These are phyloP conservation scores for Oophaga pumilio DNA, from an alignment of 2,113 vertebrate species.

Conservation along the genomic window DNA sequence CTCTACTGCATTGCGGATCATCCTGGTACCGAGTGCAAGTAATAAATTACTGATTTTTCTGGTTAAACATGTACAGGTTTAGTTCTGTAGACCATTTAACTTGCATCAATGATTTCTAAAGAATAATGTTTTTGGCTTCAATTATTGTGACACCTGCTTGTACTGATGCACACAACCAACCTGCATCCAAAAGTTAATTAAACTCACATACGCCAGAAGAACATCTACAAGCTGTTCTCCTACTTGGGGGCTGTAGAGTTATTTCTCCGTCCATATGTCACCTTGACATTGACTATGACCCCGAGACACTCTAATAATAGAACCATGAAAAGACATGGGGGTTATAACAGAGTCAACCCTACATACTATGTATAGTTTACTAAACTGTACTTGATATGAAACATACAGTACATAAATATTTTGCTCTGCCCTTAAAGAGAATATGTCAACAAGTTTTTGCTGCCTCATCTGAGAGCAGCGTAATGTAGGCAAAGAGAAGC, in stretches of 20 bases:
- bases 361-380: slow-evolving; percentile 2
- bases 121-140: slow-evolving; percentile 37
- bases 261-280: slow-evolving; percentile 49
- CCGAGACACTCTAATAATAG: slow-evolving; percentile 48
- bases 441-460: no score
- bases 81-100: slow-evolving; percentile 6
- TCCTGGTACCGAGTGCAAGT: not conserved
- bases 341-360: not conserved
- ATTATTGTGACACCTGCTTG: slow-evolving; percentile 37
- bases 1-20: slow-evolving; percentile 16
- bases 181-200: slow-evolving; percentile 44
- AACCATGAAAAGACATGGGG: slow-evolving; percentile 3
- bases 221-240: slow-evolving; percentile 18
- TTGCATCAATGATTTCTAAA: slow-evolving; percentile 26
- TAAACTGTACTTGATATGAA: not conserved
- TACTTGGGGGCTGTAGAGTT: slow-evolving; percentile 33
- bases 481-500: no score
- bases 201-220: not conserved
- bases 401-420: not conserved
- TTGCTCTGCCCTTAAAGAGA: not conserved
- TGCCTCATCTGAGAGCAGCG: no score
- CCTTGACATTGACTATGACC: slow-evolving; percentile 41
- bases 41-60: slow-evolving; percentile 7
- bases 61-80: not conserved
- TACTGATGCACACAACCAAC: slow-evolving; percentile 29